Conservation (phyloP, 1,140 invertebrate genomes). For the Lutraria rhynchaena region DNA sequence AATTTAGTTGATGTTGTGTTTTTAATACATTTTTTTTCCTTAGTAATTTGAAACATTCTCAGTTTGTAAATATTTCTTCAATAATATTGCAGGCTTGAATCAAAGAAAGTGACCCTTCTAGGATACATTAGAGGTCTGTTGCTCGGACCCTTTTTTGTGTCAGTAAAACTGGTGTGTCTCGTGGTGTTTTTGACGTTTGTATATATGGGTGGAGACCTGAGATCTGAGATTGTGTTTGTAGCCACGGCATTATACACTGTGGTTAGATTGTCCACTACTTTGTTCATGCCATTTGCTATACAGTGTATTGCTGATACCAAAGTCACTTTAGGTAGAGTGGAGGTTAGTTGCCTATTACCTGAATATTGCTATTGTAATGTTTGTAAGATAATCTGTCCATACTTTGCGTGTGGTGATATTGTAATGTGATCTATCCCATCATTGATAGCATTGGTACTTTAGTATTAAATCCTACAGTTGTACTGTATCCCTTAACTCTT, state of each 20-base stretch:
- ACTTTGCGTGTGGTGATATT: too few species aligned
- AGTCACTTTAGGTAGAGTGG: slow-evolving; percentile 79
- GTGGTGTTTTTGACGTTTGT: slow-evolving; percentile 75
- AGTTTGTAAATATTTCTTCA: too few species aligned
- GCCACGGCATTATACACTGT: slow-evolving; percentile 72
- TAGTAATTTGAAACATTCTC: too few species aligned
- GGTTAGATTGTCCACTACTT: slow-evolving; percentile 69
- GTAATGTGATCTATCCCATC: too few species aligned
- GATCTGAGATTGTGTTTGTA: slow-evolving; percentile 72
- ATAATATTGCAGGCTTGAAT: slow-evolving; percentile 71
- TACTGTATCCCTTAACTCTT: too few species aligned
- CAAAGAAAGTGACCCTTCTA: slow-evolving; percentile 62
- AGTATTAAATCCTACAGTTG: too few species aligned
- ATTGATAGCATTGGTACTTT: too few species aligned
- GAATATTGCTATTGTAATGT: too few species aligned
- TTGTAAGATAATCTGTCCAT: not conserved
- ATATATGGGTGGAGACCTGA: slow-evolving; percentile 64
- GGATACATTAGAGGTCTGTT: slow-evolving; percentile 70
- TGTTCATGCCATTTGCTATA: slow-evolving; percentile 74
- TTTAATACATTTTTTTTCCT: too few species aligned
- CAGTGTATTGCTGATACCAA: slow-evolving; percentile 77
- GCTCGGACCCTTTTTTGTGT: slow-evolving; percentile 74
- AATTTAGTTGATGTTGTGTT: too few species aligned
- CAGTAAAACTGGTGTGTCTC: slow-evolving; percentile 76
- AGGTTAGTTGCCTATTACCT: slow-evolving; percentile 80